A percentile compares a stretch with the other conserved stretches of the same genome.
Conservation (phyloP, 2,113 vertebrate species). For the Brienomyrus longianalis region DNA sequence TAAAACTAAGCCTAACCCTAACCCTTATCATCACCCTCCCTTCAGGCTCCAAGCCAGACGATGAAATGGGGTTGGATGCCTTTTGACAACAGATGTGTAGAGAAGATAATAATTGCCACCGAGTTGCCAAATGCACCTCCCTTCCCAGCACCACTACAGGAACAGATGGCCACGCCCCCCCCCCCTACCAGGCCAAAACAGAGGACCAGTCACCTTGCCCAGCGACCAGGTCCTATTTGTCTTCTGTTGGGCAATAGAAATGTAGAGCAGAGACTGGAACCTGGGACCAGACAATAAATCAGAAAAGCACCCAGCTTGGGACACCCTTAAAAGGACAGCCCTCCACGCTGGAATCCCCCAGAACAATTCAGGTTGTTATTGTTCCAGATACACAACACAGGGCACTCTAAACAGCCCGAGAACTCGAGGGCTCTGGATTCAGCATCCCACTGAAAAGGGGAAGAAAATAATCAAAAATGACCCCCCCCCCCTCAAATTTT, state of each 20-base stretch:
- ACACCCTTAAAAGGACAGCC: slow-evolving; percentile 18
- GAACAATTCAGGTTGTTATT: slow-evolving; percentile 16
- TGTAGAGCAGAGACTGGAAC: not conserved
- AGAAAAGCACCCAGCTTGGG: not conserved
- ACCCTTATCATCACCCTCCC: not conserved
- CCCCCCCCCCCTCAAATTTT: not conserved
- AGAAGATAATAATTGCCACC: not conserved
- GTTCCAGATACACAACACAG: not conserved
- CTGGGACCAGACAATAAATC: slow-evolving; percentile 15
- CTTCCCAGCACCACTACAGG: not conserved
- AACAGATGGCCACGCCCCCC: too few species aligned
- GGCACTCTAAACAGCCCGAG: not conserved
- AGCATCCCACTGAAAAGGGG: not conserved
- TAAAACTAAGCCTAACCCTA: too few species aligned
- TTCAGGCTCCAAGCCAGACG: not conserved
- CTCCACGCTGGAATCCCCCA: not conserved
- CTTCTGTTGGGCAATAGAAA: not conserved
- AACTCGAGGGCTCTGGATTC: not conserved
- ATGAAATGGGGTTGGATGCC: not conserved
- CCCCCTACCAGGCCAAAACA: not conserved
- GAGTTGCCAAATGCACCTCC: not conserved
- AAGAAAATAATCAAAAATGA: not conserved
- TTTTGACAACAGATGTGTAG: not conserved
- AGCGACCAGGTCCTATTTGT: not conserved
- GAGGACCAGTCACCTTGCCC: not conserved